These are phyloP conservation scores for cattle (Bos taurus) DNA, from an alignment of 2,113 vertebrate species.

Conservation along the genomic window DNA sequence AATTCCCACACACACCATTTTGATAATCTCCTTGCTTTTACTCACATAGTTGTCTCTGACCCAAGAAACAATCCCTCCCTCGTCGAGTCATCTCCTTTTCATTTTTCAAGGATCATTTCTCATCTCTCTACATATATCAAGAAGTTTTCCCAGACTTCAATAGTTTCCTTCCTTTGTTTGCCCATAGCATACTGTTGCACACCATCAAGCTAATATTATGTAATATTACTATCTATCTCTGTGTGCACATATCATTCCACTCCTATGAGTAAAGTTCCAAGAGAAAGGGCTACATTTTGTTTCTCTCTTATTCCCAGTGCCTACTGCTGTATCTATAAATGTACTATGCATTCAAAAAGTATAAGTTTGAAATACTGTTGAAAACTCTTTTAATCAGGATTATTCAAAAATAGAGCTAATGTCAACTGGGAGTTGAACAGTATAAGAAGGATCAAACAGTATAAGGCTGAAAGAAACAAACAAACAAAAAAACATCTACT, in stretches of 20 bases:
- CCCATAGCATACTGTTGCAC: background rate
- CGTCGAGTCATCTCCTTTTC: background rate
- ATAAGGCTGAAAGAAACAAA: background rate
- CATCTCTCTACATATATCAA: background rate
- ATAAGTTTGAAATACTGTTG: slow-evolving; percentile 12
- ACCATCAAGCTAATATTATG: background rate
- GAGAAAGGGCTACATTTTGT: background rate
- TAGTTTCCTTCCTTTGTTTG: background rate
- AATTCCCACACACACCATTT: background rate
- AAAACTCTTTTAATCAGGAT: slow-evolving; percentile 16
- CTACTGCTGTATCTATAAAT: background rate
- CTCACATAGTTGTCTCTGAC: background rate
- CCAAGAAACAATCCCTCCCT: background rate
- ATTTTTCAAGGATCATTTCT: slow-evolving; percentile 15
- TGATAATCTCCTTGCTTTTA: background rate
- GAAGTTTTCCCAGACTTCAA: background rate
- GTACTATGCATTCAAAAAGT: background rate
- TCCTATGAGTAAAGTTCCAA: background rate
- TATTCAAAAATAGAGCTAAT: slow-evolving; percentile 4
- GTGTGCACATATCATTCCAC: background rate
- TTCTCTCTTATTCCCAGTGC: background rate
- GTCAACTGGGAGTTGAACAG: background rate
- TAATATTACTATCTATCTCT: background rate
- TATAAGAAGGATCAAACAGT: background rate
- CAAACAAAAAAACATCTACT: background rate